phyloP scores from a whole-genome alignment of 2,888 invertebrate genomes.

The Himalopsyche tibetana region DNA sequence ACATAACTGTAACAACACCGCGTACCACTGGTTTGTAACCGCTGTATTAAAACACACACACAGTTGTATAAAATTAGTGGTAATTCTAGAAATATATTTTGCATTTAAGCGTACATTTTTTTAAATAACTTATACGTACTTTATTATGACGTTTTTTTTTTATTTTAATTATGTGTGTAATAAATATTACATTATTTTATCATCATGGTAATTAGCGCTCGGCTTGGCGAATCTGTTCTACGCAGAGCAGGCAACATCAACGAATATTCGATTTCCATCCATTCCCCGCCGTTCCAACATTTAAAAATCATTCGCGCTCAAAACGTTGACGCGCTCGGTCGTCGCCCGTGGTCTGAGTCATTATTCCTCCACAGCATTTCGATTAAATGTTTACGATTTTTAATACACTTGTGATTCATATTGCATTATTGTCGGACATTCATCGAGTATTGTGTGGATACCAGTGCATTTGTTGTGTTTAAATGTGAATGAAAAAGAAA shows the following conservation, averaged over 20 bases:
- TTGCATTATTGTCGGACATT: slow-evolving; percentile 11
- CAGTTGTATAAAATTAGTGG: no score
- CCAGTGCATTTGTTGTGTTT: background rate
- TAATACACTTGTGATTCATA: slow-evolving; percentile 8
- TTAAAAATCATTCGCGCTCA: background rate
- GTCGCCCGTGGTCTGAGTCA: background rate
- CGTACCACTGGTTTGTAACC: no score
- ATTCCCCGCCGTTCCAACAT: slow-evolving; percentile 4
- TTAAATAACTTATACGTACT: no score
- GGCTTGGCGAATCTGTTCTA: background rate
- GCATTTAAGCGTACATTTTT: no score
- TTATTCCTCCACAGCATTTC: background rate
- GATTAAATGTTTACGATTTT: slow-evolving; percentile 14
- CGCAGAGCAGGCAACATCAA: background rate
- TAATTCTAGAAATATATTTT: no score
- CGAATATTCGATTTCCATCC: background rate
- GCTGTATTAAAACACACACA: no score
- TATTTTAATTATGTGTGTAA: no score
- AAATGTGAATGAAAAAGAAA: no score
- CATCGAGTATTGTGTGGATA: background rate
- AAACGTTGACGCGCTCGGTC: background rate
- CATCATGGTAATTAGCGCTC: background rate
- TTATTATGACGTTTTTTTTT: no score
- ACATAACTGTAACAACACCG: no score
- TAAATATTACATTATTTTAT: no score